These are phyloP conservation scores for Tryphoninae sp. DNA, from an alignment of 2,888 invertebrate genomes.

Conservation along the genomic window DNA sequence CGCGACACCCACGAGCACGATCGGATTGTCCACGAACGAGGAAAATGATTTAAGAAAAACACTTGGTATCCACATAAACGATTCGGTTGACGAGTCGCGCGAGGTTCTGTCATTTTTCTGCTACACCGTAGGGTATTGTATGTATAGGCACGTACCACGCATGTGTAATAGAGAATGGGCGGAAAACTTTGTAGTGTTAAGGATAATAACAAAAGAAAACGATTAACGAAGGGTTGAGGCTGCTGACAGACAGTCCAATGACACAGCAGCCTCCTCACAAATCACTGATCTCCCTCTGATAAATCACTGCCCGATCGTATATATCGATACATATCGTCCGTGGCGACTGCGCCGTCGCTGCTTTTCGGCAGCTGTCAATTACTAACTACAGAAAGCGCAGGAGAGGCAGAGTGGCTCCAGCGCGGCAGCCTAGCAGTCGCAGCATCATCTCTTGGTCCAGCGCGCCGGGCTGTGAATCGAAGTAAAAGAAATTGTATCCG, in stretches of 20 bases:
- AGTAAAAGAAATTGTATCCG: constrained; percentile 10
- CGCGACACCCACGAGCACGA: constrained; percentile 34
- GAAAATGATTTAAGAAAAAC: neutral
- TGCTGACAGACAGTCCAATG: constrained; percentile 48
- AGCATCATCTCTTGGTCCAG: constrained; percentile 77
- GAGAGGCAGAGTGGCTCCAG: constrained; percentile 60
- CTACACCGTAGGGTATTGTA: neutral
- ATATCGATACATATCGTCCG: constrained; percentile 62
- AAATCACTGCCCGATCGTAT: constrained; percentile 59
- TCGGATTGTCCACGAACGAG: constrained; percentile 44
- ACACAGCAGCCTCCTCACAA: constrained; percentile 45
- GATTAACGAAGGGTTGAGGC: constrained; percentile 40
- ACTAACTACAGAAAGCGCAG: constrained; percentile 74
- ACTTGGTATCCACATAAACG: constrained; percentile 23
- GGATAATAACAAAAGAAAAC: constrained; percentile 11
- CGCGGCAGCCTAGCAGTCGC: constrained; percentile 39
- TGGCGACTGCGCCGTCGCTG: constrained; percentile 51
- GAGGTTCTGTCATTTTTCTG: constrained; percentile 32
- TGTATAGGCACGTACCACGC: neutral
- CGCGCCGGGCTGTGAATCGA: constrained; percentile 46
- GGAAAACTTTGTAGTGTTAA: neutral
- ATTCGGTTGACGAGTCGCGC: constrained; percentile 22
- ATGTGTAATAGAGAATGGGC: neutral
- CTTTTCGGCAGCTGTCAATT: constrained; percentile 79
- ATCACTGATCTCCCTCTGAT: constrained; percentile 55